Percentiles rank a stretch among this genome's conserved stretches.
Conservation (phyloP, 2,113 vertebrate genomes). For the Tetraodon nigroviridis region DNA sequence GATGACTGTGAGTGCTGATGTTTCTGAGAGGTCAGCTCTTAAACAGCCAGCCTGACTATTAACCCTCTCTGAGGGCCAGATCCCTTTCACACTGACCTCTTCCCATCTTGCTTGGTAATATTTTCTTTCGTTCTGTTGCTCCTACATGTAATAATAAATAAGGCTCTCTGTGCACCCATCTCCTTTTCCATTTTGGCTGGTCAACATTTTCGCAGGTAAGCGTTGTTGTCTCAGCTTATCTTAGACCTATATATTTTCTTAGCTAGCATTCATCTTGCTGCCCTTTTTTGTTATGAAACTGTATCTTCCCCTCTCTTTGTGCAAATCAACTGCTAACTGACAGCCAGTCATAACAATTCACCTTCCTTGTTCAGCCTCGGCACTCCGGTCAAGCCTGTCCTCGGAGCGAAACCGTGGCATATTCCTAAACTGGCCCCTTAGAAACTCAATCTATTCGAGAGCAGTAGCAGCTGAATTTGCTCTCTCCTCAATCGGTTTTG, state of each 20-base stretch:
- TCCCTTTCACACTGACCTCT: conserved; percentile 61
- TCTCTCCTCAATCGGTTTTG: conserved; percentile 63
- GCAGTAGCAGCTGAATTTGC: conserved; percentile 78
- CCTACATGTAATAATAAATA: conserved; percentile 70
- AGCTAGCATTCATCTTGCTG: conserved; percentile 53
- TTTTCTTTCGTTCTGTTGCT: conserved; percentile 63
- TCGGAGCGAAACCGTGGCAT: conserved; percentile 51
- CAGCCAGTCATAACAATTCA: conserved; percentile 77
- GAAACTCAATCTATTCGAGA: conserved; percentile 72
- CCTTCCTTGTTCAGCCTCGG: conserved; percentile 43
- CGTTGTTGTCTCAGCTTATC: conserved; percentile 60
- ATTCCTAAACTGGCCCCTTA: conserved; percentile 60
- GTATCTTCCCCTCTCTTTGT: conserved; percentile 35
- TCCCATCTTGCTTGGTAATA: conserved; percentile 43
- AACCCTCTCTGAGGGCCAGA: conserved; percentile 61
- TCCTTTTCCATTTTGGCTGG: conserved; percentile 57
- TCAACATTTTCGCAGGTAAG: conserved; percentile 59
- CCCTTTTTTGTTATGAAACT: conserved; percentile 70
- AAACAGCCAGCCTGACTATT: conserved; percentile 54
- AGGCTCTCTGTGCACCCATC: conserved; percentile 37
- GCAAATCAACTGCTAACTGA: conserved; percentile 74
- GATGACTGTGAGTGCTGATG: conserved; percentile 52
- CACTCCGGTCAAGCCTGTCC: conserved; percentile 26
- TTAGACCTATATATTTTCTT: conserved; percentile 65
- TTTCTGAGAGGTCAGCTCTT: conserved; percentile 48